Base-by-base conservation (phyloP, 1,140 invertebrate species). In the Babylonia areolata region DNA sequence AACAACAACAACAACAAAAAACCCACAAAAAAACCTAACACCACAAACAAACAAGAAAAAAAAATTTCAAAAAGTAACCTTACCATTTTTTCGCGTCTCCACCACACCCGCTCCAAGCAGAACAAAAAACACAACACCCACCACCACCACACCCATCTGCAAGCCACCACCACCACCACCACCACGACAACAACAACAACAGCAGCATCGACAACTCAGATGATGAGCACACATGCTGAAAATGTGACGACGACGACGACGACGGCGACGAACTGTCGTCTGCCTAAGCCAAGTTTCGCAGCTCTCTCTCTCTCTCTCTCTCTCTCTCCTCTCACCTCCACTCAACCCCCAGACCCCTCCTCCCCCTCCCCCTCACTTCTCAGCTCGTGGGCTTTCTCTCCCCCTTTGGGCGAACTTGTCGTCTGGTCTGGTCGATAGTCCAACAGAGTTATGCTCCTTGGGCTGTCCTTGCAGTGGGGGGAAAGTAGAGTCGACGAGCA, bases 391-490 rank as follows among this genome's bases (percentile, higher is more conserved):
- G 17, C 28, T 20, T 46, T 54, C 42, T n/a, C 51, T 2, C 40
- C 33, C 46, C 69, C 69, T 51, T 46, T 31, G 40, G 64, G 82
- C 31, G 15, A n/a, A 33, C 31, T 6, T 6, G 58, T 12, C 23
- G 58, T 64, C 12, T 64, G 12, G 28, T 73, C 64, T 33, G 64
- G 69, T 69, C 82, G 82, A 69, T 84, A 69, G 82, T 84, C 58
- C 71, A 75, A 46, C 82, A 46, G 64, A 71, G 82, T 84, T 84
- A 84, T 42, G 69, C 64, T 40, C 82, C 82, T 69, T 71, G 39
- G n/a, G n/a, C 31, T 84, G 64, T 31, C 78, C 78, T 64, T 23
- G 28, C 17, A 12, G 58, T 6, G 28, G 58, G 58, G 28, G n/a
- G 15, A 79, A 79, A 79, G 77, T 79, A 33, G 33, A 75, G 71